phyloP scores from a whole-genome alignment of 2,888 invertebrate genomes.

The Saturnia japonica region DNA sequence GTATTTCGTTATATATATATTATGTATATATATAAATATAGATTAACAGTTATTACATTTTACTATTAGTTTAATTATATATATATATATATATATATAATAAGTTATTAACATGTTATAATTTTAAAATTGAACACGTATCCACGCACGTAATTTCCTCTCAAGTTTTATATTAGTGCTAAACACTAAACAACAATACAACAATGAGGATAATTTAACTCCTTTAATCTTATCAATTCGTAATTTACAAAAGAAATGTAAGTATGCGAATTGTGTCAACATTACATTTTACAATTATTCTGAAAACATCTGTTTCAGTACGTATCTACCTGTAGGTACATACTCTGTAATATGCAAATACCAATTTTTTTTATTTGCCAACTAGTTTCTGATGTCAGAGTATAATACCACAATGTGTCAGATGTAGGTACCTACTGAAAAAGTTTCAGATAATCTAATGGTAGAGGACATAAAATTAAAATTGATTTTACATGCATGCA shows the following conservation, averaged over 20 bases:
- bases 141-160: neutral
- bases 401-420: no score
- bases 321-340: neutral
- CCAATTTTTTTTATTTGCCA: neutral
- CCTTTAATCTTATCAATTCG: constrained; percentile 2
- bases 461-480: neutral
- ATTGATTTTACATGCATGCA: neutral
- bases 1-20: no score
- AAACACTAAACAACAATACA: neutral
- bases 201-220: constrained; percentile 3
- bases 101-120: neutral
- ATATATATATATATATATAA: no score
- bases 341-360: neutral
- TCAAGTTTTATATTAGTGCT: neutral
- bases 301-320: neutral
- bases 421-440: neutral
- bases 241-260: neutral
- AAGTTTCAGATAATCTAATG: neutral
- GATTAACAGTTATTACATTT: no score
- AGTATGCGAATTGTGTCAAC: neutral
- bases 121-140: neutral
- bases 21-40: no score
- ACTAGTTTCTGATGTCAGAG: neutral
- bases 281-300: constrained; percentile 1
- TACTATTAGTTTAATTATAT: no score